phyloP scores from a whole-genome alignment of 2,888 invertebrate genomes.

The Sepioteuthis lessoniana region DNA sequence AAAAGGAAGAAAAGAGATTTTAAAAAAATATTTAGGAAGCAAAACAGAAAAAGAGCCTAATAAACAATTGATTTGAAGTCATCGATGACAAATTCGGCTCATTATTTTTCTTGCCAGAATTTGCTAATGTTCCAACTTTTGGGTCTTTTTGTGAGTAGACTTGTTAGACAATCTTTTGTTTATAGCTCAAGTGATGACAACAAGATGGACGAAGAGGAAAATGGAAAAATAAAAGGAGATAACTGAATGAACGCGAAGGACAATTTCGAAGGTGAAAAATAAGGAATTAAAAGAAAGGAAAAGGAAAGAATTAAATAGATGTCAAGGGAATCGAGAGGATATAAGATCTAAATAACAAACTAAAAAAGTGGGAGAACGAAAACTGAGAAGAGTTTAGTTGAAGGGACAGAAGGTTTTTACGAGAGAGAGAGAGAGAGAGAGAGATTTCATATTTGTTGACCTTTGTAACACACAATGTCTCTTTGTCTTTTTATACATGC shows the following conservation, averaged over 20 bases:
- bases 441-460: too few species aligned
- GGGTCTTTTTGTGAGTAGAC: neutral
- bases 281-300: neutral
- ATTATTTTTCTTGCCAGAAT: conserved; percentile 21
- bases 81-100: neutral
- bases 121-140: neutral
- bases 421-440: too few species aligned
- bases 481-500: too few species aligned
- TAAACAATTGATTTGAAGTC: neutral
- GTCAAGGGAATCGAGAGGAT: neutral
- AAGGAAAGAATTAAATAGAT: neutral
- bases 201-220: neutral
- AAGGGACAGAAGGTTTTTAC: too few species aligned
- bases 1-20: neutral
- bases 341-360: neutral
- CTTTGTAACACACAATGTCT: too few species aligned
- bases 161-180: neutral
- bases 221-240: neutral
- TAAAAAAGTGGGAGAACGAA: too few species aligned
- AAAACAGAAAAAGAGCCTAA: neutral
- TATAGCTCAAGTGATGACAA: neutral
- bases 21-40: neutral
- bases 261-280: neutral
- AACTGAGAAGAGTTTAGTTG: too few species aligned
- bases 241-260: too few species aligned